Conservation (phyloP, 1,140 invertebrate species). For the Drosophila hydei region DNA sequence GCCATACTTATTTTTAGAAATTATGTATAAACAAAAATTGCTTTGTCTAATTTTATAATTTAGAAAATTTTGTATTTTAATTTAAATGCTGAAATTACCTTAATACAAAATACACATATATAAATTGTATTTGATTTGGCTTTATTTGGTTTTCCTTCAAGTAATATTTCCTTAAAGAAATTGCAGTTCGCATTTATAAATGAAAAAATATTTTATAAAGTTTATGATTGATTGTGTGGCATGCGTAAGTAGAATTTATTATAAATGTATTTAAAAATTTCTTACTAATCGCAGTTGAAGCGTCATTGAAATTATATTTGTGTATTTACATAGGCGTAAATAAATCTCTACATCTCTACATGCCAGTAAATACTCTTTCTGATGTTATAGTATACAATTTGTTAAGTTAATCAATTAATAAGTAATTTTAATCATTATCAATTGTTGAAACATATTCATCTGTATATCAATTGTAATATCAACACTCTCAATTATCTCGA, state of each 20-base stretch:
- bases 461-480: slow-evolving; percentile 26
- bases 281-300: not conserved
- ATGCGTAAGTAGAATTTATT: too few species aligned
- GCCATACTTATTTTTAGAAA: slow-evolving; percentile 50
- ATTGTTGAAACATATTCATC: slow-evolving; percentile 28
- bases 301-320: not conserved
- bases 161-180: too few species aligned
- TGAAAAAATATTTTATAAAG: too few species aligned
- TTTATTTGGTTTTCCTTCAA: not conserved
- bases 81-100: slow-evolving; percentile 13
- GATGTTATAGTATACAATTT: slow-evolving; percentile 42
- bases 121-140: not conserved
- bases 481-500: not conserved
- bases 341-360: too few species aligned
- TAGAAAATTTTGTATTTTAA: slow-evolving; percentile 21
- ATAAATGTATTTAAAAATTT: too few species aligned
- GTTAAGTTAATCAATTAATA: slow-evolving; percentile 21
- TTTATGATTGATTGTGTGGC: too few species aligned
- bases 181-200: too few species aligned
- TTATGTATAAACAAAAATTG: slow-evolving; percentile 32
- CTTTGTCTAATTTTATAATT: slow-evolving; percentile 28
- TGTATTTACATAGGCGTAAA: slow-evolving; percentile 9
- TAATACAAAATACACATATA: slow-evolving; percentile 3
- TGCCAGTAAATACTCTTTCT: slow-evolving; percentile 21
- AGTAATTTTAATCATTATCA: slow-evolving; percentile 21